phyloP scores from a whole-genome alignment of 1,140 invertebrate genomes.

The Dreissena rostriformis region DNA sequence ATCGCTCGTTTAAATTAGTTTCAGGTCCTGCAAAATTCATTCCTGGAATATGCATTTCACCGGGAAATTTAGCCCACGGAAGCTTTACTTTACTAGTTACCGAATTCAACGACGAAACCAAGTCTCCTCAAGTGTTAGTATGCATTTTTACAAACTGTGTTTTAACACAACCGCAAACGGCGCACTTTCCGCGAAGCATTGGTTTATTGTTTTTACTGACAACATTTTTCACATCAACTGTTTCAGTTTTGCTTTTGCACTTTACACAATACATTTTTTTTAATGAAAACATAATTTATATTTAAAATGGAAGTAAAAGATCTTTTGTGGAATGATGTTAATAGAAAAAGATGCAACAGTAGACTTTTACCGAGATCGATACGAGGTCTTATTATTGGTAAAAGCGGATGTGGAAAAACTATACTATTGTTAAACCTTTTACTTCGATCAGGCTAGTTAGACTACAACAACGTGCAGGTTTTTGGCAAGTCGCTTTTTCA shows the following conservation, averaged over 20 bases:
- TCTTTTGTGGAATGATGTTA: neutral
- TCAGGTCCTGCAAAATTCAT: neutral
- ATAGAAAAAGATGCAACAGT: neutral
- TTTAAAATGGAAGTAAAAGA: neutral
- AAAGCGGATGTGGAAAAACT: neutral
- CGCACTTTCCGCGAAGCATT: neutral
- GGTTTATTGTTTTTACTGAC: neutral
- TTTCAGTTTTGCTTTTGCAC: neutral
- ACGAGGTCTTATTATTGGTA: neutral
- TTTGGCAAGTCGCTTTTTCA: constrained; percentile 1
- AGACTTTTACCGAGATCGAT: neutral
- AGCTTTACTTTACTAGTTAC: neutral
- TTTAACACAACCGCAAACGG: neutral
- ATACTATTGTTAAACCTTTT: neutral
- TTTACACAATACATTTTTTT: neutral
- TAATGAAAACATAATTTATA: neutral
- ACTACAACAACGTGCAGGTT: neutral
- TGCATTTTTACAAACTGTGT: neutral
- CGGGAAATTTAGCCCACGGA: neutral
- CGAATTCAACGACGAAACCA: neutral
- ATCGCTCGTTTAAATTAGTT: neutral
- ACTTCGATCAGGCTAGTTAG: neutral
- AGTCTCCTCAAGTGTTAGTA: neutral
- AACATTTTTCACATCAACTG: neutral
- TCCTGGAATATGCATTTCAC: neutral